Evolutionary conservation across 2,888 invertebrate species (phyloP).

Genomic region (Melikaiella ostensackeni): DNA sequence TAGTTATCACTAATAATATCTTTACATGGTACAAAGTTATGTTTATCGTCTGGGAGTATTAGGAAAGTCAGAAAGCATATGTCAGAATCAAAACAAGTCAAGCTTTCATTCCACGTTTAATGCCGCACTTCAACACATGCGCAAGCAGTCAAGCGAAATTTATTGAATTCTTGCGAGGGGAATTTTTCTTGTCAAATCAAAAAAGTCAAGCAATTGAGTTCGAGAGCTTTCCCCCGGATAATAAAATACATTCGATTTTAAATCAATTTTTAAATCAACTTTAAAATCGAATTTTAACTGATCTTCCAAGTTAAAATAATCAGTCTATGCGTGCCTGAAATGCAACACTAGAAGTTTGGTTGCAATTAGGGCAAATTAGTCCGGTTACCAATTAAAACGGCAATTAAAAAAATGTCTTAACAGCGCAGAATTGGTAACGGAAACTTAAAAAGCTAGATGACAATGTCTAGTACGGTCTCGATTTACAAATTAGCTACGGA

Average conservation of each 20-base stretch:
- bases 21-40: conserved; percentile 25
- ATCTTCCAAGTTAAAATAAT: conserved; percentile 19
- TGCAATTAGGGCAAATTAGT: not conserved
- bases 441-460: conserved; percentile 18
- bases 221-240: not conserved
- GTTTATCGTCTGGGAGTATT: conserved; percentile 20
- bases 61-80: conserved; percentile 2
- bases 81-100: not conserved
- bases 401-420: not conserved
- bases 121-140: conserved; percentile 22
- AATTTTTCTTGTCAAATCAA: not conserved
- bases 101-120: conserved; percentile 18
- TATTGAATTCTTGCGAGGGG: not conserved
- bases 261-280: not conserved
- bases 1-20: conserved; percentile 36
- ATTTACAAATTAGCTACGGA: not conserved
- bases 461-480: not conserved
- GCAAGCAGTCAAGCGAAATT: conserved; percentile 20
- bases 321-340: conserved; percentile 24
- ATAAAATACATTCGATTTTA: not conserved
- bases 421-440: not conserved
- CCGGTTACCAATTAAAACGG: not conserved
- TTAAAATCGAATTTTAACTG: not conserved
- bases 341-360: conserved; percentile 33
- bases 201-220: not conserved